Evolutionary conservation across 1,140 invertebrate genomes (phyloP).

Genomic region (Cepaea nemoralis): DNA sequence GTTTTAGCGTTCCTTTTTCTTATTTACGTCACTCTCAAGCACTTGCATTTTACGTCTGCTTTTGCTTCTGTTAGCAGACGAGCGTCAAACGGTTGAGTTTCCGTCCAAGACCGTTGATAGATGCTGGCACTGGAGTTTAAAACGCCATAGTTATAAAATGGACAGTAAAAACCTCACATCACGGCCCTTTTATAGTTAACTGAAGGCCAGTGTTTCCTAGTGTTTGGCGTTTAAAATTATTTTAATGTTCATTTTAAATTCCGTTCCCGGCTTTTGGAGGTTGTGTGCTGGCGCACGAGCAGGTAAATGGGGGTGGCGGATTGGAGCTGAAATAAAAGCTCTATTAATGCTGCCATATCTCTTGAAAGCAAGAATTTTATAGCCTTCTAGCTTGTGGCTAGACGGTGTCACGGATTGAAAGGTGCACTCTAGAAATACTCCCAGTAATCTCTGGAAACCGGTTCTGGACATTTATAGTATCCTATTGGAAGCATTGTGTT

Average conservation of each 20-base stretch:
- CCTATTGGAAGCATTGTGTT: too few relatives aligned
- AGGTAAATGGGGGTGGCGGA: neutral
- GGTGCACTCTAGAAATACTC: too few relatives aligned
- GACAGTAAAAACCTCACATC: neutral
- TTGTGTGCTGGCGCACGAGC: neutral
- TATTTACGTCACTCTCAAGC: neutral
- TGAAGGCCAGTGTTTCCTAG: neutral
- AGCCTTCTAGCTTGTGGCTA: neutral
- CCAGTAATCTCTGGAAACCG: too few relatives aligned
- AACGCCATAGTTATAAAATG: neutral
- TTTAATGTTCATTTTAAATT: neutral
- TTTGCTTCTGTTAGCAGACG: neutral
- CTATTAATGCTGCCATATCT: neutral
- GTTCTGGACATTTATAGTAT: too few relatives aligned
- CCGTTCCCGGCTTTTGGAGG: neutral
- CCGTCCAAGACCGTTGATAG: neutral
- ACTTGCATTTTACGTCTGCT: neutral
- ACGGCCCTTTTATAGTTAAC: neutral
- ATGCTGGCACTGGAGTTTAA: neutral
- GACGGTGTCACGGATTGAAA: too few relatives aligned
- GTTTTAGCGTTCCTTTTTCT: neutral
- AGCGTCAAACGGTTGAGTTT: neutral
- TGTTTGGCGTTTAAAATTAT: neutral
- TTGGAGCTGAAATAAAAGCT: neutral
- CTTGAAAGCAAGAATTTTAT: neutral